phyloP scores from a whole-genome alignment of 2,113 vertebrate genomes.

The Nycticryphes semicollaris region DNA sequence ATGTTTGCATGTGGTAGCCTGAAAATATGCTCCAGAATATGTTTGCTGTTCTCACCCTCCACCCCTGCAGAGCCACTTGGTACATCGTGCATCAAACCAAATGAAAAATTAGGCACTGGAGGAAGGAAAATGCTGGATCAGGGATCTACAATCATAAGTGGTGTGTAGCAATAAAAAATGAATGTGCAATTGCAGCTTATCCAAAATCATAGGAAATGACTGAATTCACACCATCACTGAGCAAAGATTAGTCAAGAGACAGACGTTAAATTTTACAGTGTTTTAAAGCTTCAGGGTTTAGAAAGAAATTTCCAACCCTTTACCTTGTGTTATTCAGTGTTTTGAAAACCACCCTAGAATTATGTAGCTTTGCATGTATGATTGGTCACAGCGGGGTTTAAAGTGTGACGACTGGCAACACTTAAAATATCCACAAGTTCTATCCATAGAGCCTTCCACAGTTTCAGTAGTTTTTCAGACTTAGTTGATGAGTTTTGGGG shows the following conservation, averaged over 20 bases:
- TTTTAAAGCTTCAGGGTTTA: not conserved
- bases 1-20: not conserved
- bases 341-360: not conserved
- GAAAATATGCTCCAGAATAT: not conserved
- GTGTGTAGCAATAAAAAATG: not conserved
- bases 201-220: not conserved
- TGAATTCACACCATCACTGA: not conserved
- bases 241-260: not conserved
- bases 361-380: not conserved
- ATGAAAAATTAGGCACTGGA: not conserved
- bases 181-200: not conserved
- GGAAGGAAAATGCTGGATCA: not conserved
- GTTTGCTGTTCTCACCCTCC: not conserved
- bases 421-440: not conserved
- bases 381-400: not conserved
- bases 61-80: not conserved
- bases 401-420: not conserved
- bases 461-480: not conserved
- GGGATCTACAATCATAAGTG: not conserved
- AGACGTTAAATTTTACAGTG: not conserved
- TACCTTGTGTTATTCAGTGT: not conserved
- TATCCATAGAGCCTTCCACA: not conserved
- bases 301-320: not conserved
- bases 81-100: not conserved
- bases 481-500: not conserved